Evolutionary conservation across 2,888 invertebrate genomes (phyloP).

Genomic region (Ormyrus labotus): DNA sequence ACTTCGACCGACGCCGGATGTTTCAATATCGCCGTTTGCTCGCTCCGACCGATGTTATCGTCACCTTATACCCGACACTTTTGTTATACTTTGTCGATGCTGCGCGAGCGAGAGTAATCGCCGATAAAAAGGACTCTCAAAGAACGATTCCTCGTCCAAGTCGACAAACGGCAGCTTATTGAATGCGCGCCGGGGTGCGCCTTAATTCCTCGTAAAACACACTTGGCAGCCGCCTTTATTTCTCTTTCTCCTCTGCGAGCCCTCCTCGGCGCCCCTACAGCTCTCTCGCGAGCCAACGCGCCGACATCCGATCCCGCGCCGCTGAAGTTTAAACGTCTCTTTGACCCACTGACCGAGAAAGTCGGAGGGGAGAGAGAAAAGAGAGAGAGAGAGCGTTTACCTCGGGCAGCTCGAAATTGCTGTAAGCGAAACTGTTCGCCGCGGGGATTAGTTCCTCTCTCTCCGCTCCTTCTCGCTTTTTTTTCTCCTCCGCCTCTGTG

Average conservation of each 20-base stretch:
- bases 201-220: neutral
- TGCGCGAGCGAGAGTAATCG: too few species aligned
- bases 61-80: too few species aligned
- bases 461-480: neutral
- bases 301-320: constrained; percentile 50
- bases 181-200: neutral
- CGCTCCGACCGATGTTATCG: too few species aligned
- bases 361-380: neutral
- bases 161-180: neutral
- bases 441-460: constrained; percentile 24
- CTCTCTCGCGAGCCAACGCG: constrained; percentile 32
- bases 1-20: too few species aligned
- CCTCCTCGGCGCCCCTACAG: neutral
- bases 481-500: neutral
- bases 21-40: too few species aligned
- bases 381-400: neutral
- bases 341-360: constrained; percentile 56
- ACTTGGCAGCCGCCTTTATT: neutral
- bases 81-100: too few species aligned
- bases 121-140: neutral
- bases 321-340: constrained; percentile 49
- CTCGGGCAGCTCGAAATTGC: constrained; percentile 4
- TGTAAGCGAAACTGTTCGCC: constrained; percentile 28
- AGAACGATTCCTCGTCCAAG: constrained; percentile 3
- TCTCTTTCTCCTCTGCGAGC: constrained; percentile 38